Evolutionary conservation across 2,797 vertebrate genomes (phyloP), one percentile per base, ranked within the genome.

Genomic region (Aratinga solstitialis): DNA sequence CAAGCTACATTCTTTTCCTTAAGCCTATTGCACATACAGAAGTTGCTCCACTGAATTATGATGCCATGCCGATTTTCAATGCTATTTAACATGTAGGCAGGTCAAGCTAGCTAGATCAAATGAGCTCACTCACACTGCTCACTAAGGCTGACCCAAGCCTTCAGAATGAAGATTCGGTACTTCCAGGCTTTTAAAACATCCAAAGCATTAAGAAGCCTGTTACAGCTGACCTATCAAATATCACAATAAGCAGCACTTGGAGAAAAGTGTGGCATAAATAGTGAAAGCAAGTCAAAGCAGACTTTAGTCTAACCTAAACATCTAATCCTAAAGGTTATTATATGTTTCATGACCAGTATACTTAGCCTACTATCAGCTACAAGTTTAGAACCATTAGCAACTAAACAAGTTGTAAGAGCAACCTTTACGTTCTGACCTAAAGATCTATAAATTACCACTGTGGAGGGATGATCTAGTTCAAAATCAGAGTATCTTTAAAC

Each of bases 401-500:
- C 65, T 84, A 75, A 92, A 87, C 22, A 73, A 84, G 65, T 65
- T 65, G 85, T n/a, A 92, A 85, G 32, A 85, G 47, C 66, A 90
- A 59, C 34, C 77, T 91, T 83, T 56, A 58, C 21, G 26, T 71
- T 90, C 51, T 90, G 72, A 83, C 61, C 61, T 89, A 84, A 66
- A 87, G 85, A 48, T 90, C 68, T 81, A 56, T 48, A 56, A 89
- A 36, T 84, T 81, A 79, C 48, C 63, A 48, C 61, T 47, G 23
- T 16, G 15, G 42, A 81, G 23, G 38, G 59, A 89, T 34, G 81
- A 89, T 78, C 59, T 61, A 75, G 34, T 48, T 77, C 58, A 68
- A 87, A 92, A 83, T 73, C 75, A 88, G 63, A 94, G 90, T 86
- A 90, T 72, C 73, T 90, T 73, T 84, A 84, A 88, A 79, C 38